Conservation (phyloP, 1,140 invertebrate species). For the Lordiphosa mommai region DNA sequence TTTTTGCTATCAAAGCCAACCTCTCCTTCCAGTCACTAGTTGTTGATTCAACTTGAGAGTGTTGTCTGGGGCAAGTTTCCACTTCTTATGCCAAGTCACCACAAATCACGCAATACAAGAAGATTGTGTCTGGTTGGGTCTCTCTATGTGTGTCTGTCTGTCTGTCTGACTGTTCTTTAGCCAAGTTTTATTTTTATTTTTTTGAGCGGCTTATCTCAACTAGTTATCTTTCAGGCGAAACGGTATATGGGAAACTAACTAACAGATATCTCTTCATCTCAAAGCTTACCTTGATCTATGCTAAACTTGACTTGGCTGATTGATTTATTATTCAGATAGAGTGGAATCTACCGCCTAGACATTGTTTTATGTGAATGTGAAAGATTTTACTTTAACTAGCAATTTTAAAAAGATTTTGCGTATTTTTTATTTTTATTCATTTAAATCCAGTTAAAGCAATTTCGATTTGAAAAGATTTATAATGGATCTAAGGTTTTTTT, state of each 20-base stretch:
- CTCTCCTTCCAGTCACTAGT: conserved; percentile 21
- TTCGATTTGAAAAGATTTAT: no score
- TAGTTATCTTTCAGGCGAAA: conserved; percentile 36
- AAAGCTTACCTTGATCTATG: conserved; percentile 19
- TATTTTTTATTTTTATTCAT: no score
- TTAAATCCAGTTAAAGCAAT: no score
- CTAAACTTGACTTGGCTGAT: conserved; percentile 5
- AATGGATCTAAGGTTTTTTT: no score
- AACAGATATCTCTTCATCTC: conserved; percentile 1
- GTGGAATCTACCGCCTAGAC: no score
- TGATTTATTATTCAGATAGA: no score
- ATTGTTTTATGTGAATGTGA: no score
- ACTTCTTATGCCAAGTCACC: conserved; percentile 29
- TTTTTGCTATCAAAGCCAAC: conserved; percentile 19
- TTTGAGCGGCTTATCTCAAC: conserved; percentile 36
- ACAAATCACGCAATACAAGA: conserved; percentile 44
- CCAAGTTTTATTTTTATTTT: conserved; percentile 7
- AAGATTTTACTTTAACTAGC: no score
- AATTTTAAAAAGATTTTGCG: no score
- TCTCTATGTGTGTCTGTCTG: conserved; percentile 29
- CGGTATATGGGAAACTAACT: conserved; percentile 21
- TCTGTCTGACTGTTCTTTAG: conserved; percentile 13
- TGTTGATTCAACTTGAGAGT: conserved; percentile 10
- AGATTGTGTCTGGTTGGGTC: conserved; percentile 10
- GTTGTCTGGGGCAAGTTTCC: conserved; percentile 8